phyloP scores from a whole-genome alignment of 2,888 invertebrate species.

The Sisyra terminalis region DNA sequence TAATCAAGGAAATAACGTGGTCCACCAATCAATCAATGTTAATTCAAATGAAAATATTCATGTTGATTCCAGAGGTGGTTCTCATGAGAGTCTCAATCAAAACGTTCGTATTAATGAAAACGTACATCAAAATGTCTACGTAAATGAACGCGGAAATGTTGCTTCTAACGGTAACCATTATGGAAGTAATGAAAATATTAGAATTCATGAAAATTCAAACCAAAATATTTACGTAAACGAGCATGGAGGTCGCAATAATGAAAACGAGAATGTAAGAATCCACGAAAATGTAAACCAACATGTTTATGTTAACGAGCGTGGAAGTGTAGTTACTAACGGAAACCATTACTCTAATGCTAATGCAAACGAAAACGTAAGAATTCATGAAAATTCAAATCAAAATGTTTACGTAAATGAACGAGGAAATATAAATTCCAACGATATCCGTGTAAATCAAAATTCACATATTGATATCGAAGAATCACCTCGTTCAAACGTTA shows the following conservation, averaged over 20 bases:
- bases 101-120: background rate
- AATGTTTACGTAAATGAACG: too few relatives aligned
- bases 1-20: background rate
- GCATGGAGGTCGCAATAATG: background rate
- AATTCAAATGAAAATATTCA: background rate
- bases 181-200: background rate
- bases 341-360: too few relatives aligned
- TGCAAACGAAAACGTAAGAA: too few relatives aligned
- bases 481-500: too few relatives aligned
- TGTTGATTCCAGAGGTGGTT: background rate
- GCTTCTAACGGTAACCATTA: background rate
- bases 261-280: background rate
- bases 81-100: too few relatives aligned
- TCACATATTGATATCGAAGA: too few relatives aligned
- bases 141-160: too few relatives aligned
- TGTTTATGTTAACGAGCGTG: background rate
- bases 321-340: background rate
- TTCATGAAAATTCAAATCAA: too few relatives aligned
- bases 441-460: too few relatives aligned
- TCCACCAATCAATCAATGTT: background rate
- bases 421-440: too few relatives aligned
- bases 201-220: background rate
- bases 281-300: background rate
- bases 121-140: background rate
- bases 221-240: background rate